These are phyloP conservation scores for Tuta absoluta DNA, from an alignment of 2,888 invertebrate genomes.

Conservation along the genomic window DNA sequence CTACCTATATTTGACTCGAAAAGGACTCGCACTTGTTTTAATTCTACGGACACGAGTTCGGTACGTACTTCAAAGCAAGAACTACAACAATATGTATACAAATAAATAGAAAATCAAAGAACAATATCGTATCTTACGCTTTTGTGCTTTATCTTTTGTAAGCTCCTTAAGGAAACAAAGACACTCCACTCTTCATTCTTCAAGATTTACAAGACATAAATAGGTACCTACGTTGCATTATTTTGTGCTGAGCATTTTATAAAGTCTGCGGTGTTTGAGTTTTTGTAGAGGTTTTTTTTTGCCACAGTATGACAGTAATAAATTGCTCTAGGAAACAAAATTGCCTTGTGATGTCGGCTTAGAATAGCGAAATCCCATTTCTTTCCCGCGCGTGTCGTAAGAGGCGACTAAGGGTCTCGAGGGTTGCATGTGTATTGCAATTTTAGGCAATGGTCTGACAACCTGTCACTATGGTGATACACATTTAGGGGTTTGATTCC, in stretches of 20 bases:
- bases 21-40: too few relatives aligned
- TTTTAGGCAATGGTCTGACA: too few relatives aligned
- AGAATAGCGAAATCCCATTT: too few relatives aligned
- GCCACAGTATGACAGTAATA: not conserved
- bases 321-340: not conserved
- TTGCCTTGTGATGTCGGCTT: too few relatives aligned
- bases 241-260: conserved; percentile 15
- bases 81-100: conserved; percentile 27
- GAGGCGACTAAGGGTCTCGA: too few relatives aligned
- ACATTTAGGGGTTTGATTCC: too few relatives aligned
- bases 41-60: too few relatives aligned
- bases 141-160: conserved; percentile 27
- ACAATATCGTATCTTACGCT: conserved; percentile 23
- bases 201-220: conserved; percentile 11
- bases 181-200: conserved; percentile 12
- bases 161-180: conserved; percentile 20
- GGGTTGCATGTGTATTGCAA: too few relatives aligned
- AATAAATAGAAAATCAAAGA: conserved; percentile 25
- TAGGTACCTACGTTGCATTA: conserved; percentile 12
- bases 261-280: conserved; percentile 7
- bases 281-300: not conserved
- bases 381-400: too few relatives aligned
- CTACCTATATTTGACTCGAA: too few relatives aligned
- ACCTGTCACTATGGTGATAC: not conserved
- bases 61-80: not conserved